phyloP scores from a whole-genome alignment of 2,113 vertebrate genomes.

The Macrotis lagotis region DNA sequence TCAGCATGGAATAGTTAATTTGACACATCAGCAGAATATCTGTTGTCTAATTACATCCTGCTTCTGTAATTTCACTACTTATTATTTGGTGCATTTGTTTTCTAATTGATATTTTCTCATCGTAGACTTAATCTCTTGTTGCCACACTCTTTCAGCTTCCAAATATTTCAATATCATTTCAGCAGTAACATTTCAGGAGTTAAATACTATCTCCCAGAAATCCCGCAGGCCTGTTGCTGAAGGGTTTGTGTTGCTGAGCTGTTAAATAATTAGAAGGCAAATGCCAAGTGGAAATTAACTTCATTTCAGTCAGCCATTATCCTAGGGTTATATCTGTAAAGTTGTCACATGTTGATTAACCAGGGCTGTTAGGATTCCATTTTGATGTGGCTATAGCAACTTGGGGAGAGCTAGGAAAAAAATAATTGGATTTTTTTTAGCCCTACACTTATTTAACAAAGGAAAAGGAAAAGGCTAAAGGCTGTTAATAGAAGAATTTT shows the following conservation, averaged over 20 bases:
- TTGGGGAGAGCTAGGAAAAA: conserved; percentile 34
- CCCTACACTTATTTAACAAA: conserved; percentile 2
- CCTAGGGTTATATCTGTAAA: conserved; percentile 34
- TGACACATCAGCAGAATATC: conserved; percentile 46
- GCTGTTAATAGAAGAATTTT: conserved; percentile 49
- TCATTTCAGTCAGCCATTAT: conserved; percentile 49
- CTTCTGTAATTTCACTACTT: conserved; percentile 39
- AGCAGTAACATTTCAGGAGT: conserved; percentile 40
- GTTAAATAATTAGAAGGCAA: conserved; percentile 73
- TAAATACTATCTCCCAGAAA: conserved; percentile 40
- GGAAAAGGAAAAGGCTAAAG: background rate
- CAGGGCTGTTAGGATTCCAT: conserved; percentile 42
- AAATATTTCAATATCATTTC: conserved; percentile 62
- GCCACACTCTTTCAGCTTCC: conserved; percentile 55
- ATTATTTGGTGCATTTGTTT: conserved; percentile 56
- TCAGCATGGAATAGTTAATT: conserved; percentile 35
- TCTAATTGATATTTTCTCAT: conserved; percentile 49
- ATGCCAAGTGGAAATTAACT: conserved; percentile 71
- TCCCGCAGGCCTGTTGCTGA: conserved; percentile 1
- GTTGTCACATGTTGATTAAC: conserved; percentile 62
- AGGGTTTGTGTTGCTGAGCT: conserved; percentile 46
- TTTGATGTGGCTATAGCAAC: conserved; percentile 56
- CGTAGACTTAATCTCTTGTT: conserved; percentile 6
- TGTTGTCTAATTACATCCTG: conserved; percentile 22
- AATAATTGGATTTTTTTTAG: conserved; percentile 58